These are phyloP conservation scores for Lophius americanus DNA, from an alignment of 2,797 vertebrate species.

Conservation along the genomic window DNA sequence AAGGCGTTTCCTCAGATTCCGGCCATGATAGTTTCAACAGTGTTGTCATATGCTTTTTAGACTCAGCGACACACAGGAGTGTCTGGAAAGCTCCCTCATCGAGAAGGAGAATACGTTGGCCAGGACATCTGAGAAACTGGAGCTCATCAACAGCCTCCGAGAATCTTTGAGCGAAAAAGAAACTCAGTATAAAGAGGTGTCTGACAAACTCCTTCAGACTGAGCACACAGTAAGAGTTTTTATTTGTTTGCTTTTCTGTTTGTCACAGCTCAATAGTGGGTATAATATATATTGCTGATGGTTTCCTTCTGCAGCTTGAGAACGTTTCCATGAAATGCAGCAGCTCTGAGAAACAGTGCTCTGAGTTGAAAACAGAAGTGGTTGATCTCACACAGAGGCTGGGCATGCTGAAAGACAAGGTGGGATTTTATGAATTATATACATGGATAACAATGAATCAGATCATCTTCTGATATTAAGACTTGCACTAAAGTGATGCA, in stretches of 20 bases:
- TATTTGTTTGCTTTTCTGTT: not conserved
- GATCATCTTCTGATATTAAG: no score
- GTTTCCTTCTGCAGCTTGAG: conserved; percentile 76
- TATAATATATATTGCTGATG: not conserved
- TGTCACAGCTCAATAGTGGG: not conserved
- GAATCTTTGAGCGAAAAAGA: conserved; percentile 84
- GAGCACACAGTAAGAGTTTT: conserved; percentile 81
- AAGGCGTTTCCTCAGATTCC: no score
- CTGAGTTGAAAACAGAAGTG: conserved; percentile 81
- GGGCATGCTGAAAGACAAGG: conserved; percentile 86
- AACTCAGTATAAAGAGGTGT: conserved; percentile 76
- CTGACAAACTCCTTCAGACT: conserved; percentile 83
- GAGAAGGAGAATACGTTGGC: conserved; percentile 89
- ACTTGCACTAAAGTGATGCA: not conserved
- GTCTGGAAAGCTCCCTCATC: conserved; percentile 87
- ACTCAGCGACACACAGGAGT: conserved; percentile 85
- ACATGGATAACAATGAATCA: no score
- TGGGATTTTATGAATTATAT: conserved; percentile 48
- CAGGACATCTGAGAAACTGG: conserved; percentile 81
- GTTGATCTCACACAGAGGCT: conserved; percentile 85
- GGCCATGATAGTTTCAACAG: no score
- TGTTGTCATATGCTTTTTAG: conserved; percentile 57
- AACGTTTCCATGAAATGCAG: conserved; percentile 79
- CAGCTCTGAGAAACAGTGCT: conserved; percentile 80
- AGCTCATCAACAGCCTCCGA: conserved; percentile 80